Conservation (phyloP, 2,888 invertebrate species). For the Volucella zonaria region DNA sequence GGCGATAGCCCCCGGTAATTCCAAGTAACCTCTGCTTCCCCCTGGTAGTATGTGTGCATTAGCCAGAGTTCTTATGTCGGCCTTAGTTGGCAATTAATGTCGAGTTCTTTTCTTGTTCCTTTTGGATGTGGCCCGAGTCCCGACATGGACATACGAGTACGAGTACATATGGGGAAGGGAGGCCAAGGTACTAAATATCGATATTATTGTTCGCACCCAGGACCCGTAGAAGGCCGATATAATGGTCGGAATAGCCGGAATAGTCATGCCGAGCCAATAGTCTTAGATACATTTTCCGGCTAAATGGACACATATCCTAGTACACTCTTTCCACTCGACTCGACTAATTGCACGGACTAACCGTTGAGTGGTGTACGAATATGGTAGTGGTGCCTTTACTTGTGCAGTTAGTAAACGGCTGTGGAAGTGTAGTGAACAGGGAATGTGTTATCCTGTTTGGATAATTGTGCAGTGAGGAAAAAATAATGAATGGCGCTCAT, state of each 20-base stretch:
- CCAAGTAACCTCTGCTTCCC: not conserved
- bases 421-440: too few relatives aligned
- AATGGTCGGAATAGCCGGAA: too few relatives aligned
- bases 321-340: constrained; percentile 43
- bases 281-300: constrained; percentile 62
- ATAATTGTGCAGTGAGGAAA: constrained; percentile 61
- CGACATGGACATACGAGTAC: not conserved
- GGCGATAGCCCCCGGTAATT: constrained; percentile 15
- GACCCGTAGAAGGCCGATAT: not conserved
- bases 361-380: too few relatives aligned
- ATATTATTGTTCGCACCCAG: constrained; percentile 54
- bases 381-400: too few relatives aligned
- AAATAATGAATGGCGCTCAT: constrained; percentile 64
- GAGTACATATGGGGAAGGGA: not conserved
- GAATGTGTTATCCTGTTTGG: constrained; percentile 12
- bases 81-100: constrained; percentile 67
- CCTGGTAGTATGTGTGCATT: not conserved
- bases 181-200: constrained; percentile 55
- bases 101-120: constrained; percentile 17
- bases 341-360: constrained; percentile 55
- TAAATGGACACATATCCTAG: constrained; percentile 38
- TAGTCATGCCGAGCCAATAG: constrained; percentile 25
- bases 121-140: not conserved
- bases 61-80: constrained; percentile 30
- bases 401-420: too few relatives aligned